Evolutionary conservation across 1,140 invertebrate species (phyloP), one percentile per base, ranked within the genome.

Genomic region (Diploscapter pachys): DNA sequence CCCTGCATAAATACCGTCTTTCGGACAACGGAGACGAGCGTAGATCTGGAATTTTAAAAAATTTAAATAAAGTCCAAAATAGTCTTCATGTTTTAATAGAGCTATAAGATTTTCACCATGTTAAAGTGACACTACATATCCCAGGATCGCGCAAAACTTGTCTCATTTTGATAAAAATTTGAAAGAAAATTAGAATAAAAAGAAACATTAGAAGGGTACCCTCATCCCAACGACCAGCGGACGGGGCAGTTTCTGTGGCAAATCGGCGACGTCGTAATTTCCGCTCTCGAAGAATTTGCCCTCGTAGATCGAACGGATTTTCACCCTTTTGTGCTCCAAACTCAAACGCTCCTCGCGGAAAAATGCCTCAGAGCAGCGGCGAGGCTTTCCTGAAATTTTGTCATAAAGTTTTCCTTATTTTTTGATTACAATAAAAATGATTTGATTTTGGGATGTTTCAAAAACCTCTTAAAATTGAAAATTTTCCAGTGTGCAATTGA

Each of bases 1-100:
- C 5, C 95, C 96, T 71, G 92, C 95, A 84, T 97, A 98, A 52
- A 99, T 89, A 11, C 96, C 96, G 89, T 98, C 95, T 87, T 98
- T 94, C 5, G 95, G 95, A 85, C 91, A 91, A 64, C 95, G 89
- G 78, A 98, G 86, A 78, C 95, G 83, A 8, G 85, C 85, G 56
- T 69, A 73, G 59, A 98, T 95, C 89, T 96, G 96, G 54, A 94
- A 65, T 8, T 31, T 9, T 8, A 31, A 31, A 49, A 9, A 65
- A 8, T 9, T 9, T 65, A 8, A 65, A 13, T 9, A 9, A 9
- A 9, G 51, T 65, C 31, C 31, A 31, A 31, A 31, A 31, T 31
- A 31, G 31, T 31, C 31, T 31, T 31, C 31, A 31, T 31, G 31
- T 31, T 31, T 31, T 31, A 31, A 31, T 31, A 31, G 31, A 31